Evolutionary conservation across 2,797 vertebrate species (phyloP).

Genomic region (Helicolenus hilgendorfi): DNA sequence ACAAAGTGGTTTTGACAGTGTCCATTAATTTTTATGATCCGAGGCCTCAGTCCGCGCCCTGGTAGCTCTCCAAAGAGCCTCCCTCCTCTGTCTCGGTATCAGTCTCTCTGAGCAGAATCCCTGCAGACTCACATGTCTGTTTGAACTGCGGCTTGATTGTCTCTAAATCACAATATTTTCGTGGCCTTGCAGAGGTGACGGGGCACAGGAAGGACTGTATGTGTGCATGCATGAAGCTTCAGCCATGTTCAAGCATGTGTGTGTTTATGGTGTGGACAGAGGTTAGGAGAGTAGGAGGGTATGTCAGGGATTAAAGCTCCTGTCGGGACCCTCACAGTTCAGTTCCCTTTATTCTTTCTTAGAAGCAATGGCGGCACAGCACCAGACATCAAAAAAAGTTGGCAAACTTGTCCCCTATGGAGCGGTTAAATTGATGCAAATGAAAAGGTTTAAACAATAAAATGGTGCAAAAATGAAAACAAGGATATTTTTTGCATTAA

Average conservation of each 20-base stretch:
- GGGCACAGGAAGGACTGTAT: conserved; percentile 38
- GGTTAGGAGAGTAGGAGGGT: conserved; percentile 7
- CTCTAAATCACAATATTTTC: conserved; percentile 86
- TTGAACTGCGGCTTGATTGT: conserved; percentile 81
- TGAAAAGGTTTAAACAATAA: background rate
- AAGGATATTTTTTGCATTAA: conserved; percentile 9
- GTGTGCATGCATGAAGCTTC: conserved; percentile 6
- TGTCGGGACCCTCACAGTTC: conserved; percentile 48
- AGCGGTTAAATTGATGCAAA: background rate
- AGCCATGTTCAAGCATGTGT: conserved; percentile 14
- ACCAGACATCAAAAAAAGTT: background rate
- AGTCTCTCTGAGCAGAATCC: conserved; percentile 64
- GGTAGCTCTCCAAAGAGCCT: conserved; percentile 61
- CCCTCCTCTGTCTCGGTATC: conserved; percentile 63
- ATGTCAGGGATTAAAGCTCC: conserved; percentile 47
- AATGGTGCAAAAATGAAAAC: conserved; percentile 21
- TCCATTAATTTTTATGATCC: conserved; percentile 55
- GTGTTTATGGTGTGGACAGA: conserved; percentile 30
- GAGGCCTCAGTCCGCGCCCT: conserved; percentile 37
- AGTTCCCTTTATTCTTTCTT: conserved; percentile 79
- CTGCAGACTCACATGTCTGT: conserved; percentile 49
- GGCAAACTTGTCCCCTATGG: background rate
- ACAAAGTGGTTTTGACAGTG: conserved; percentile 52
- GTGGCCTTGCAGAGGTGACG: conserved; percentile 65
- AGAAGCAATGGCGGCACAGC: conserved; percentile 62